phyloP scores from a whole-genome alignment of 2,113 vertebrate species.

The Oreochromis tanganicae region DNA sequence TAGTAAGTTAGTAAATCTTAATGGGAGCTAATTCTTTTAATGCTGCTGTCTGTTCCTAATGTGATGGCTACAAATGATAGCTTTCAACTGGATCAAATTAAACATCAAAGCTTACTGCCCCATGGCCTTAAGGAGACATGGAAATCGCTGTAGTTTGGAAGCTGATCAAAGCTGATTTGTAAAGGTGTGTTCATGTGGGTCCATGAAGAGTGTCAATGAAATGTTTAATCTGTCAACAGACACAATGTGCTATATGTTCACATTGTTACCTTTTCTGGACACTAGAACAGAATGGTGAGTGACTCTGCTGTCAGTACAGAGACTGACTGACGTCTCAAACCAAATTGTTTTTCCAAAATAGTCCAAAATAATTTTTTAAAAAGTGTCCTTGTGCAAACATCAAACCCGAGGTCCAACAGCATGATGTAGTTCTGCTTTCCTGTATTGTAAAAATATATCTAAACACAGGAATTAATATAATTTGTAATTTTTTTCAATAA shows the following conservation, averaged over 20 bases:
- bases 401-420: not conserved
- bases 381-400: not conserved
- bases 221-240: not conserved
- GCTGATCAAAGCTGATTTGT: not conserved
- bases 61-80: not conserved
- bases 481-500: not conserved
- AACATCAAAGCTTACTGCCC: not conserved
- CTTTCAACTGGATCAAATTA: not conserved
- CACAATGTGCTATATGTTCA: not conserved
- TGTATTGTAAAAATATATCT: not conserved
- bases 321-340: not conserved
- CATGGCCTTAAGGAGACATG: not conserved
- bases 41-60: not conserved
- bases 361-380: not conserved
- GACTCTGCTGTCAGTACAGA: not conserved
- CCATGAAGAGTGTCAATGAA: not conserved
- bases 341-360: not conserved
- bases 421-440: not conserved
- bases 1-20: not conserved
- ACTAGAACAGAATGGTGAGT: not conserved
- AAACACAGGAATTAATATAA: not conserved
- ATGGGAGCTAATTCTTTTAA: not conserved
- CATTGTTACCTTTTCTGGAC: not conserved
- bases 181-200: not conserved
- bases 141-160: not conserved